These are phyloP conservation scores for Oxycera nigricornis DNA, from an alignment of 2,888 invertebrate genomes.

Conservation along the genomic window DNA sequence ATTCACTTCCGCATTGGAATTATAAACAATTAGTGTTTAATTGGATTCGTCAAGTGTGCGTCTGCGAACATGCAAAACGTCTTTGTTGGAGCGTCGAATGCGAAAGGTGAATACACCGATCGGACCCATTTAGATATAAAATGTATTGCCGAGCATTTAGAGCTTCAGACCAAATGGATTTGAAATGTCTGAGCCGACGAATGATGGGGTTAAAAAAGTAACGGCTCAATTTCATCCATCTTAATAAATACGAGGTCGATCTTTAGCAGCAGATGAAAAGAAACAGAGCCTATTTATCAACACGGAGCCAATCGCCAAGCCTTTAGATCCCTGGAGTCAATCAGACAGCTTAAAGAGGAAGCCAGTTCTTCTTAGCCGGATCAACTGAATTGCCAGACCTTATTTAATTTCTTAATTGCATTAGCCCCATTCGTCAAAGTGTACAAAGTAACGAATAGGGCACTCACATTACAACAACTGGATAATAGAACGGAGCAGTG, in stretches of 20 bases:
- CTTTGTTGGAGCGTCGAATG: not conserved
- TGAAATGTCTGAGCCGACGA: not conserved
- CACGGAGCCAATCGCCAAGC: not conserved
- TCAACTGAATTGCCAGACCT: not conserved
- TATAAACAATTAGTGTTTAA: slow-evolving; percentile 34
- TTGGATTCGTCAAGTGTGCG: slow-evolving; percentile 26
- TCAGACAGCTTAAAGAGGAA: not conserved
- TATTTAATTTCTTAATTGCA: slow-evolving; percentile 19
- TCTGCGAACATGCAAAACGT: not conserved
- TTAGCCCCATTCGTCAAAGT: slow-evolving; percentile 15
- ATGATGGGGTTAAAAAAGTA: no score
- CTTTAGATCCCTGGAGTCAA: not conserved
- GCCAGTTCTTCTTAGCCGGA: not conserved
- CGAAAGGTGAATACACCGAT: not conserved
- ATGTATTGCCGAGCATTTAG: not conserved
- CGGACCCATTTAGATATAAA: not conserved
- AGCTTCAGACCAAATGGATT: not conserved
- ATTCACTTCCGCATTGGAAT: slow-evolving; percentile 34
- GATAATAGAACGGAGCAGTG: not conserved
- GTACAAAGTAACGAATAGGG: not conserved
- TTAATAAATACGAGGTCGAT: no score
- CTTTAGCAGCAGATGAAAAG: not conserved
- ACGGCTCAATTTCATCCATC: no score
- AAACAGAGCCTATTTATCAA: not conserved
- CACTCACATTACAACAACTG: not conserved